Percentiles rank a stretch among this genome's conserved stretches.
These are phyloP conservation scores for Strigops habroptila DNA, from an alignment of 2,113 vertebrate species.

Conservation along the genomic window DNA sequence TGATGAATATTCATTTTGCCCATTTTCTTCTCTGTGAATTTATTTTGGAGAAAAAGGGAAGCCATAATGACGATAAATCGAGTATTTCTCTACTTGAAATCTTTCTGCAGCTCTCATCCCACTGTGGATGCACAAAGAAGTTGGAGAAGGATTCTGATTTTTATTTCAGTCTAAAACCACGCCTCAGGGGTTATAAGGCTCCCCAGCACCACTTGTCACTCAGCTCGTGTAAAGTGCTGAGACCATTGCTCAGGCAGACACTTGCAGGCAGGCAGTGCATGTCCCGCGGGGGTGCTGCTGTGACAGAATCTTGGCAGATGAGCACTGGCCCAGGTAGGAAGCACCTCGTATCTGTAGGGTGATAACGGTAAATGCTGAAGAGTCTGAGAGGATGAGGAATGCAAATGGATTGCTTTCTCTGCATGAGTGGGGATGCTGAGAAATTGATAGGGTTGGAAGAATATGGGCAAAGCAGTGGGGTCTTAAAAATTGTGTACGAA, in stretches of 20 bases:
- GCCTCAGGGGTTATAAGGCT: background rate
- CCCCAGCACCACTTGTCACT: background rate
- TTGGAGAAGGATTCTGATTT: background rate
- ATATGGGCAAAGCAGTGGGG: background rate
- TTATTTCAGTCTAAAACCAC: background rate
- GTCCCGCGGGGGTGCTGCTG: rapidly evolving
- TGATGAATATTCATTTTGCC: background rate
- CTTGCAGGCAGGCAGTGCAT: background rate
- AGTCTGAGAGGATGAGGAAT: rapidly evolving
- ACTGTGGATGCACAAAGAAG: background rate
- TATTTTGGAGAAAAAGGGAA: background rate
- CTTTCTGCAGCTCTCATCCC: background rate
- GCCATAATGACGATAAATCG: background rate
- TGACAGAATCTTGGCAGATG: background rate
- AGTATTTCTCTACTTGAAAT: background rate
- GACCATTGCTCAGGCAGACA: background rate
- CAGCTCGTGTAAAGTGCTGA: background rate
- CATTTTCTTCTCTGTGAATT: background rate
- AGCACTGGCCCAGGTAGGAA: background rate
- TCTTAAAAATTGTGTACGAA: rapidly evolving
- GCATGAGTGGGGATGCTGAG: background rate
- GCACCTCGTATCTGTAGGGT: rapidly evolving
- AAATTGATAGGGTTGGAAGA: background rate
- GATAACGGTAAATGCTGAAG: background rate
- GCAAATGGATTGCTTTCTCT: background rate